A percentile compares a stretch with the other conserved stretches of the same genome.
Conservation (phyloP, 2,113 vertebrate species). For the human (Homo sapiens) region DNA sequence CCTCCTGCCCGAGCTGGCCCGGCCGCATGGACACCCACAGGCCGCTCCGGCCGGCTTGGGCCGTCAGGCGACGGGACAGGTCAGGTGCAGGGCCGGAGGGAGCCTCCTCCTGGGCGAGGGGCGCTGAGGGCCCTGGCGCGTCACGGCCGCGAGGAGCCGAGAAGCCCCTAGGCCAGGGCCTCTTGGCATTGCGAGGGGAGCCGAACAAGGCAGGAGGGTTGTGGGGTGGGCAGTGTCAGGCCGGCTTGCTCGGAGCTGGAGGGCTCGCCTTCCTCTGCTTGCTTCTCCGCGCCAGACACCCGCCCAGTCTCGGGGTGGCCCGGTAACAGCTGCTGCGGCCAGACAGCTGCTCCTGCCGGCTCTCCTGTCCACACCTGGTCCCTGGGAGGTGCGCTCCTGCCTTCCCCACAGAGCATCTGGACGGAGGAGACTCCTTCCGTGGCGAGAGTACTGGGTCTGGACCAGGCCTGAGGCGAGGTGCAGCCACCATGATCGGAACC, state of each 20-base stretch:
- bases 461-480: constrained; percentile 66
- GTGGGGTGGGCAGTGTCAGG: constrained; percentile 59
- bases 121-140: background rate
- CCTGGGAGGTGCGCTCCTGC: constrained; percentile 46
- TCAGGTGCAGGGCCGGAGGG: constrained; percentile 65
- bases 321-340: constrained; percentile 61
- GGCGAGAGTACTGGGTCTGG: constrained; percentile 30
- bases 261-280: constrained; percentile 17
- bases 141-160: background rate
- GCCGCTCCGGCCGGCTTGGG: constrained; percentile 55
- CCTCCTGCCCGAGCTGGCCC: background rate
- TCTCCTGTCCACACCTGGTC: constrained; percentile 50
- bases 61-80: constrained; percentile 66
- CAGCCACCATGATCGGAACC: constrained; percentile 44
- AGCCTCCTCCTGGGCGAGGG: background rate
- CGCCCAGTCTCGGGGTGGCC: background rate
- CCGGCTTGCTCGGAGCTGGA: background rate
- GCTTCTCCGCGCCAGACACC: background rate
- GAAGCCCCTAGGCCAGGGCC: background rate
- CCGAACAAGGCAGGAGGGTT: constrained; percentile 21
- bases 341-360: constrained; percentile 53
- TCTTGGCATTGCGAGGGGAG: background rate
- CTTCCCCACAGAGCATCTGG: background rate
- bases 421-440: background rate
- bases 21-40: constrained; percentile 71